phyloP scores from a whole-genome alignment of 35 echinoderm and acorn worm genomes.

The Eucidaris tribuloides region DNA sequence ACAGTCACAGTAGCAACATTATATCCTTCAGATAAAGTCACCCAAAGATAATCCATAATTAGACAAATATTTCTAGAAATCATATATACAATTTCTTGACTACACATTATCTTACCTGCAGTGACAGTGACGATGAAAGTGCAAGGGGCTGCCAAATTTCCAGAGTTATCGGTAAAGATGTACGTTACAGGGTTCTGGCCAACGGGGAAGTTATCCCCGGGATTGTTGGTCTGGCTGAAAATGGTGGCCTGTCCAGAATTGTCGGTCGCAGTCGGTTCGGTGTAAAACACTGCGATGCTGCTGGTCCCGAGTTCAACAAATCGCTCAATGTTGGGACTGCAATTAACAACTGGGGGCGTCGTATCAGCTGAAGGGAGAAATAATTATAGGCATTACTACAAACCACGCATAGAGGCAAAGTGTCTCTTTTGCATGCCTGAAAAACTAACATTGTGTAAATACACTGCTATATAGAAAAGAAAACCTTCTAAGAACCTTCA shows the following conservation, averaged over 20 bases:
- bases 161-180: neutral
- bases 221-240: neutral
- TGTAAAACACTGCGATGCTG: neutral
- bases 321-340: neutral
- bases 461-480: too few relatives aligned
- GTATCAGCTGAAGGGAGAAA: conserved; percentile 45
- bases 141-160: conserved; percentile 10
- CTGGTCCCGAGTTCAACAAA: neutral
- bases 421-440: too few relatives aligned
- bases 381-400: too few relatives aligned
- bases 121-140: conserved; percentile 42
- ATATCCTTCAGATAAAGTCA: too few relatives aligned
- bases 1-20: too few relatives aligned
- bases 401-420: too few relatives aligned
- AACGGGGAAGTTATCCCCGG: neutral
- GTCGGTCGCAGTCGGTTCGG: conserved; percentile 28
- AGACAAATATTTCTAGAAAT: too few relatives aligned
- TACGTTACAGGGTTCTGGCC: neutral
- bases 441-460: too few relatives aligned
- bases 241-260: neutral
- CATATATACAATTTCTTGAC: too few relatives aligned
- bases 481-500: too few relatives aligned
- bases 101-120: conserved; percentile 50
- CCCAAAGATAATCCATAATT: too few relatives aligned
- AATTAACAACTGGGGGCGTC: conserved; percentile 19